A percentile compares a stretch with the other conserved stretches of the same genome.
phyloP scores from a whole-genome alignment of 2,888 invertebrate genomes.

The Stenoptilia bipunctidactyla region DNA sequence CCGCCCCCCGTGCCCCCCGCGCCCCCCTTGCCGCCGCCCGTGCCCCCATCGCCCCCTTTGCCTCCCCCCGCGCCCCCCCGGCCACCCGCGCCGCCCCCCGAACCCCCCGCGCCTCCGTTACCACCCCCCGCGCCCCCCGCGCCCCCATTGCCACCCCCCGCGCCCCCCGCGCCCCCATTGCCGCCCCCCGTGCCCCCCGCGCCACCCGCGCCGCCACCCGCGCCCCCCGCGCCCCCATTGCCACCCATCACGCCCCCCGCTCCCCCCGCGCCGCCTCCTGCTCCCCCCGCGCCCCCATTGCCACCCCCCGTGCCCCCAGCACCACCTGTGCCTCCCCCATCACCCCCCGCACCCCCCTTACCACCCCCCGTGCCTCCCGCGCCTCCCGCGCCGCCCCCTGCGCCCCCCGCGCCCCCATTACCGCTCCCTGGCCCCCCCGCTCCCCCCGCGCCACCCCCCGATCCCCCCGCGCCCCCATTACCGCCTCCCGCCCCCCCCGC shows the following conservation, averaged over 20 bases:
- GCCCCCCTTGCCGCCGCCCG: too few species aligned
- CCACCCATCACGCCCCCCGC: too few species aligned
- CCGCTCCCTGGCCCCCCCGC: conserved; percentile 17
- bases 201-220: conserved; percentile 72
- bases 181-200: conserved; percentile 74
- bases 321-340: too few species aligned
- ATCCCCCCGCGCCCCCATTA: conserved; percentile 81
- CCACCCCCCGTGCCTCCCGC: conserved; percentile 22
- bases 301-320: too few species aligned
- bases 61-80: too few species aligned
- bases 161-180: conserved; percentile 66
- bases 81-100: too few species aligned
- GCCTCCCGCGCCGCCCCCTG: conserved; percentile 75
- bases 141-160: conserved; percentile 84
- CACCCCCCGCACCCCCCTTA: conserved; percentile 17
- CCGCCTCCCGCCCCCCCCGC: too few species aligned
- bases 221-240: conserved; percentile 53
- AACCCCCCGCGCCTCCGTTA: too few species aligned
- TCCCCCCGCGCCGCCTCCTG: too few species aligned
- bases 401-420: conserved; percentile 74
- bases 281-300: too few species aligned
- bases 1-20: conserved; percentile 81
- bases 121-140: conserved; percentile 78
- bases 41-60: too few species aligned
- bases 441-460: conserved; percentile 78